These are phyloP conservation scores for Lycophotia porphyrea DNA, from an alignment of 2,888 invertebrate genomes.

Conservation along the genomic window DNA sequence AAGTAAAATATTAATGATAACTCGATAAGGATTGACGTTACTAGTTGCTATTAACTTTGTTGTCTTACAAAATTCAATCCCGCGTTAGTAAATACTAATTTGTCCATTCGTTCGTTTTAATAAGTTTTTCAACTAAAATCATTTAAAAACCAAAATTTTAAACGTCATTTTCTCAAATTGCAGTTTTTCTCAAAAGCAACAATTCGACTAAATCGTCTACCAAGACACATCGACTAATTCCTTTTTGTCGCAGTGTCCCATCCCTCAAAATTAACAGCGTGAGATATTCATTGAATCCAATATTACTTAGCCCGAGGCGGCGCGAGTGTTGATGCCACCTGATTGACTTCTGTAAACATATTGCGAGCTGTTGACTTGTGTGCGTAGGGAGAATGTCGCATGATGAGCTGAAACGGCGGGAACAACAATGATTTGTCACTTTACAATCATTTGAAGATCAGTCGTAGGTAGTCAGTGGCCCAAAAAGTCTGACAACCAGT, in stretches of 20 bases:
- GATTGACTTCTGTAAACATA: constrained; percentile 69
- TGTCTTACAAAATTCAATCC: not conserved
- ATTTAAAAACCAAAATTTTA: no score
- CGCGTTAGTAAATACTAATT: not conserved
- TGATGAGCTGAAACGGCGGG: constrained; percentile 24
- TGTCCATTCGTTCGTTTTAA: not conserved
- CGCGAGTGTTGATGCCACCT: constrained; percentile 63
- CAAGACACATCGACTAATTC: constrained; percentile 19
- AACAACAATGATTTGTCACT: constrained; percentile 2
- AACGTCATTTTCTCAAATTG: not conserved
- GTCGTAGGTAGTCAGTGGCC: no score
- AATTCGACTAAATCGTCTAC: not conserved
- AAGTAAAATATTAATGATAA: not conserved
- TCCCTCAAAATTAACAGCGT: constrained; percentile 67
- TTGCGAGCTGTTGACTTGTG: constrained; percentile 10
- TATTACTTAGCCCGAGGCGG: constrained; percentile 62
- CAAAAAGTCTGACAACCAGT: no score
- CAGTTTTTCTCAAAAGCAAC: not conserved
- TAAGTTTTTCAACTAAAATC: not conserved
- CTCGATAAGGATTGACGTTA: not conserved
- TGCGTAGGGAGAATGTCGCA: constrained; percentile 11
- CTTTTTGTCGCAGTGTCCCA: not conserved
- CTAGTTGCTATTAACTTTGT: not conserved
- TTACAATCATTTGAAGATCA: no score
- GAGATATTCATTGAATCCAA: constrained; percentile 69